Evolutionary conservation across 92 coral and sea anemone genomes (phyloP), one percentile per base, ranked within the genome.

Genomic region (Epizoanthus scotinus): DNA sequence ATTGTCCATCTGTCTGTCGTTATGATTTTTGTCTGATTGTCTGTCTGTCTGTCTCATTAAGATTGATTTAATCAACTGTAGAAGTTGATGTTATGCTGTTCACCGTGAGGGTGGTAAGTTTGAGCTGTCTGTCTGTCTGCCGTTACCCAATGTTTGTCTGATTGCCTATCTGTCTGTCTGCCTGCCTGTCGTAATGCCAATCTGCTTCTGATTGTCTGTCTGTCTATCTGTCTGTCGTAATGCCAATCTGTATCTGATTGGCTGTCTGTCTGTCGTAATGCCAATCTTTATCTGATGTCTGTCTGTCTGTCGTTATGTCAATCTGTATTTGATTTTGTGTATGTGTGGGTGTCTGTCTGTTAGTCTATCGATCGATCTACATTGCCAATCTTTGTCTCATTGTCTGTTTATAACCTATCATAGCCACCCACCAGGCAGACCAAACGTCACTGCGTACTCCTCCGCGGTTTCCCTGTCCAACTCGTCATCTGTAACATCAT

Each of bases 381-480:
- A 6, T 68, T 1, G 8, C 50, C 50, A 68, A 6, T 4, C 12
- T 54, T 19, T 17, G 25, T 29, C 10, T 5, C n/a, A 8, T 2
- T 31, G 3, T 53, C 24, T 17, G n/a, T 24, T 17, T 56, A 63
- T 27, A 34, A 14, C 58, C 0, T 10, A 21, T 57, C 21, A 12
- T 5, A 12, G 15, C 3, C 21, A 73, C 88, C 77, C 67, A 88
- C 97, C 90, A 31, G 91, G 94, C 22, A 90, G 75, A 57, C 82
- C 90, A 42, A 92, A 92, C 27, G 97, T 90, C 8, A 92, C 90
- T 12, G 97, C 97, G 74, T 88, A 92, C 61, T 92, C 97, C 26
- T 92, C 94, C 61, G 82, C 77, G 47, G 71, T 58, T 27, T 86
- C 89, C 64, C 61, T 85, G 17, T 90, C 94, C 56, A 92, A 86